Base-by-base conservation (phyloP, 2,888 invertebrate genomes). In the Napeogenes inachia region DNA sequence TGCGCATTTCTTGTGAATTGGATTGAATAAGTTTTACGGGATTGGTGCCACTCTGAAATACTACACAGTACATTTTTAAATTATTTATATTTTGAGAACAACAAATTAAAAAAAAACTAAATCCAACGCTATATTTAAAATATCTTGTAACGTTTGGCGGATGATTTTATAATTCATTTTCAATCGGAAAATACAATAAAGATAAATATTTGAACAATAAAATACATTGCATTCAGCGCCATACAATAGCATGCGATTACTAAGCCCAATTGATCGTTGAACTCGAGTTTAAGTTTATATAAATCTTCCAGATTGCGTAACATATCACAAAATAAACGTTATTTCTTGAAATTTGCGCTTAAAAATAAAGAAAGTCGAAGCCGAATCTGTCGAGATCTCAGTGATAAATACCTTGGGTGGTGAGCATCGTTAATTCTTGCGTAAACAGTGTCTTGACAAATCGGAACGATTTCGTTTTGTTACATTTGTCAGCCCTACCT, bases 371-470 rank as follows among this genome's bases (percentile, higher is more conserved):
- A 67, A 68, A 71, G 68, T 45, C 64, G 70, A 69, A 69, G 67
- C 66, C 70, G 68, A 69, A 72, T 63, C 70, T 67, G 68, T 65
- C 65, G 58, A 62, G 71, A 68, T 63, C 65, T 64, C 65, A 62
- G 69, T 70, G 74, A 74, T 73, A 74, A 73, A 74, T 71, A 71
- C 67, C 72, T 69, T 67, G 68, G 70, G 67, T 70, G 69, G 69
- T 53, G 62, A 60, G 59, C 62, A 59, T 71, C 67, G 65, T 65
- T 67, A 67, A 67, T 67, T 67, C 65, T 61, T 61, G 61, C 62
- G 69, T 63, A 66, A 68, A 69, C 66, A 61, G 59, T 60, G 61
- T 62, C 46, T 65, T 61, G 66, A 70, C 60, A 67, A 64, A 67
- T 67, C 66, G 65, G 61, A 50, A 56, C 63, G 66, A 67, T 71